Evolutionary conservation across 2,888 invertebrate genomes (phyloP), one percentile per base, ranked within the genome.

Genomic region (Cynaeus angustus): DNA sequence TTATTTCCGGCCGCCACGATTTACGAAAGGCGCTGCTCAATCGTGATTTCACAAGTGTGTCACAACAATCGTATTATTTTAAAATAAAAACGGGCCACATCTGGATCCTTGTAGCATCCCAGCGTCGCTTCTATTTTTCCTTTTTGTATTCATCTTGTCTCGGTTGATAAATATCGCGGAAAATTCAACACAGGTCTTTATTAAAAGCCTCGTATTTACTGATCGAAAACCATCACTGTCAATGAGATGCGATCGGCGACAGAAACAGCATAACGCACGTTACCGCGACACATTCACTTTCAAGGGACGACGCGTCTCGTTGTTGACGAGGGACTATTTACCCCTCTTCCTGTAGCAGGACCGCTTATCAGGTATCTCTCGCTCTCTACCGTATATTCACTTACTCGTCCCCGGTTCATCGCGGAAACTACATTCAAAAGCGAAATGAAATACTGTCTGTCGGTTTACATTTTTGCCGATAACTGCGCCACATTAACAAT

Each of bases 191-290:
- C 13, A 59, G 64, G 66, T 73, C 70, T 71, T 73, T 75, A 72
- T 75, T 59, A 74, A 75, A 76, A 74, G 74, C 70, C 65, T 68
- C 56, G 38, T 68, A 70, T 71, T 71, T 65, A 64, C 68, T 70
- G 74, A 76, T 75, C 73, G 74, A 74, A 70, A 74, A 73, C 68
- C 73, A 72, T 76, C 76, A 75, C 71, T 74, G 75, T 74, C 73
- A 72, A 73, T 70, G 73, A 70, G 72, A 37, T 37, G 37, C 8
- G 37, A 74, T 75, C 55, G 62, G 38, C 28, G 43, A 37, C 48
- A 58, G 53, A 66, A 21, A 55, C 48, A 37, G 14, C 52, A 52
- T 26, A 56, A 56, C 33, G 53, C 53, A 26, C 41, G 41, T 50
- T 61, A 46, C 45, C 70, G 70, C 73, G 71, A 72, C 74, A 68